Base-by-base conservation (phyloP, 92 coral and sea anemone genomes). In the Parazoanthus swiftii region DNA sequence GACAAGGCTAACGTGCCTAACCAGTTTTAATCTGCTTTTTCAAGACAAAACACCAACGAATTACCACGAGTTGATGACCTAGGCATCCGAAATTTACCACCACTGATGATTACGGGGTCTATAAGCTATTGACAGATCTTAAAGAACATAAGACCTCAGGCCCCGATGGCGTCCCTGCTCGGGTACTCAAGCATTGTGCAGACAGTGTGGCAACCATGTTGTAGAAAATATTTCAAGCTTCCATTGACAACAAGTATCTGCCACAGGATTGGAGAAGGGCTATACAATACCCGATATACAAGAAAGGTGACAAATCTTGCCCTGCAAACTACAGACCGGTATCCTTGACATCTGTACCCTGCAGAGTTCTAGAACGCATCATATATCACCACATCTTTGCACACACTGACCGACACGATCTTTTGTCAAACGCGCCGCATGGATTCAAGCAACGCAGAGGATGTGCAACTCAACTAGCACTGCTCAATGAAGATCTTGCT, bases 171-270 rank as follows among this genome's bases (percentile, higher is more conserved):
- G 75, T 81, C 75, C 85, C 74, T 81, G 85, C 85, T 37, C 85
- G 74, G 71, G 85, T 81, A 25, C 85, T 81, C n/a, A 81, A 81
- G 74, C 85, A 81, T 81, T 81, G 85, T 4, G 85, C 75, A 63
- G 85, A 63, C 16, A 81, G 75, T 76, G 33, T 38, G 85, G 85
- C 85, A 66, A 37, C 85, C 65, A 76, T 81, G 85, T 65, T 63
- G 85, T 76, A 81, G 76, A 81, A 65, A 81, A 81, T 81, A 81
- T 20, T 81, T 81, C 85, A 81, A 81, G 85, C 85, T 81, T 81
- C 85, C 85, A 58, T 81, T 56, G 50, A 81, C 85, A 81, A 56
- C 76, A 66, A 63, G 50, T 38, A 81, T 65, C 85, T 66, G 16
- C 76, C 85, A 18, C 85, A 36, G 48, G 85, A 63, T 20, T 81